These are phyloP conservation scores for Netelia melanura DNA, from an alignment of 2,888 invertebrate species.

Conservation along the genomic window DNA sequence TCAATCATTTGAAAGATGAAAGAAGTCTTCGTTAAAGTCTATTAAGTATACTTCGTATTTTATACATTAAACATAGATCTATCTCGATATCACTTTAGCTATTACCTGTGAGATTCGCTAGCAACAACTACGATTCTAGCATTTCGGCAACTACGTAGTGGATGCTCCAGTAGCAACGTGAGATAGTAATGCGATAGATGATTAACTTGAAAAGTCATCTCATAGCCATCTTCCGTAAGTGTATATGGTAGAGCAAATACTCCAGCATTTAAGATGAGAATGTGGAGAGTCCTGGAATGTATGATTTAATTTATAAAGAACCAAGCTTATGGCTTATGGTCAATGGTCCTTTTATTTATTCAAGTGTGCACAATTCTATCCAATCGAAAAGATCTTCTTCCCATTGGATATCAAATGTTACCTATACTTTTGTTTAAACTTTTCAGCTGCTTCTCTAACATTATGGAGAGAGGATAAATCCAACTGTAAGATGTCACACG, in stretches of 20 bases:
- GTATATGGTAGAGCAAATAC: conserved; percentile 91
- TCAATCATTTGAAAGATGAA: too few relatives aligned
- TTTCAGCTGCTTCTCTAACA: conserved; percentile 88
- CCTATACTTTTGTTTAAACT: conserved; percentile 87
- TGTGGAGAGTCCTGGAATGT: conserved; percentile 88
- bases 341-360: conserved; percentile 22
- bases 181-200: conserved; percentile 93
- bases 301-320: conserved; percentile 29
- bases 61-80: conserved; percentile 14
- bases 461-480: conserved; percentile 90
- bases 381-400: background rate
- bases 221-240: conserved; percentile 91
- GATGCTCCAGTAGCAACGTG: conserved; percentile 90
- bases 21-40: background rate
- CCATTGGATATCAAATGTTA: conserved; percentile 70
- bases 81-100: background rate
- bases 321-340: background rate
- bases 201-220: conserved; percentile 94
- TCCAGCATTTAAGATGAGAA: conserved; percentile 93
- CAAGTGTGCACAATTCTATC: background rate
- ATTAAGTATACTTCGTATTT: background rate
- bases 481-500: conserved; percentile 88
- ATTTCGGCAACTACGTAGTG: conserved; percentile 88
- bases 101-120: conserved; percentile 94
- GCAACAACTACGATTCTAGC: conserved; percentile 93